These are phyloP conservation scores for Cercopithecus diana DNA, from an alignment of 2,797 vertebrate species.

Conservation along the genomic window DNA sequence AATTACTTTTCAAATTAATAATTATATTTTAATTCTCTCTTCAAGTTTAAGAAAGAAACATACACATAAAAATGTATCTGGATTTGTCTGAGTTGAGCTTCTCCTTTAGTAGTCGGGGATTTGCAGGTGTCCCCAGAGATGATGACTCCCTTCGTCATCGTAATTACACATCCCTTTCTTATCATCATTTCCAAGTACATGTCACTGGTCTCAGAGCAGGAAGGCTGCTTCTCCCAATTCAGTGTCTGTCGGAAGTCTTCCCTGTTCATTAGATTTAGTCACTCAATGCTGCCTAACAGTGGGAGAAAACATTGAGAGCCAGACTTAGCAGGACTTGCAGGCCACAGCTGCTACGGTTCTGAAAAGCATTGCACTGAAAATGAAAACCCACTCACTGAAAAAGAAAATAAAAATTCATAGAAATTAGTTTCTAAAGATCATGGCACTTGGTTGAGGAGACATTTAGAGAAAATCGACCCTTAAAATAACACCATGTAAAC, in stretches of 20 bases:
- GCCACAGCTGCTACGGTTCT: neutral
- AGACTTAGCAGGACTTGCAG: neutral
- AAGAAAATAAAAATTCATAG: conserved; percentile 7
- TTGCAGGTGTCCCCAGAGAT: neutral
- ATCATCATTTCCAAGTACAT: neutral
- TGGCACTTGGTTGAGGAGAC: neutral
- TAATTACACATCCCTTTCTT: neutral
- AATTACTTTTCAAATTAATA: conserved; percentile 54
- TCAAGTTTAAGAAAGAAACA: conserved; percentile 28
- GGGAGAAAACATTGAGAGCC: neutral
- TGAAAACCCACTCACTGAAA: neutral
- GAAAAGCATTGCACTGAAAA: conserved; percentile 2
- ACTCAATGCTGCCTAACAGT: neutral
- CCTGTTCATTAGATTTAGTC: neutral
- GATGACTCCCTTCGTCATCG: neutral
- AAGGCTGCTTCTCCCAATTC: neutral
- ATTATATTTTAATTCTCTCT: conserved; percentile 50
- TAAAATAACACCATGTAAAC: conserved; percentile 4
- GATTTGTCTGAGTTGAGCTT: neutral
- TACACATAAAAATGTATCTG: neutral
- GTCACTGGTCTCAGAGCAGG: neutral
- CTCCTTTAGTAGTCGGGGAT: neutral
- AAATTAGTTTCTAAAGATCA: conserved; percentile 3
- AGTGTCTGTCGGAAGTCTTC: neutral
- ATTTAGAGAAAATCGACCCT: neutral